Evolutionary conservation across 2,113 vertebrate species (phyloP), one percentile per base, ranked within the genome.

Genomic region (Pterophyllum scalare): DNA sequence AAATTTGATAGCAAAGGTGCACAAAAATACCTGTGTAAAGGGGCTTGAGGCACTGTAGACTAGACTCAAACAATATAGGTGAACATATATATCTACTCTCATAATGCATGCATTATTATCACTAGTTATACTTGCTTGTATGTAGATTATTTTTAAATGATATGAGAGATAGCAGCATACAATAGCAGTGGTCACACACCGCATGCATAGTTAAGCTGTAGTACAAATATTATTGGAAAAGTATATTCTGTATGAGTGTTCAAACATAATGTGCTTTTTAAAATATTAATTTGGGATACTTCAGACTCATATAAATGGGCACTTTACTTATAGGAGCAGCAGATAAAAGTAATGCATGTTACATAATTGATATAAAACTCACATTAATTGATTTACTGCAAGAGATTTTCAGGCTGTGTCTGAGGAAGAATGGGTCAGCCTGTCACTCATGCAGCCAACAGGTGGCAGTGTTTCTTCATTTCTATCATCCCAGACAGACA

Each of bases 211-310:
- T 79, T 28, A 19, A 14, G 4, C 56, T 85, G 74, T 43, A 59
- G 64, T 75, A 83, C 62, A 88, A 91, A 81, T 56, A 1, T 7
- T 82, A 28, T 57, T 87, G 88, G 40, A 92, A 92, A 93, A 92
- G 61, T 86, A 80, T 67, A 67, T 60, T 79, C 20, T 88, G 79
- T 54, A 5, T 3, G 46, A 49, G 20, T 52, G 79, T 58, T 87
- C 4, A 87, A 54, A 85, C n/a, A 17, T 83, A 22, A 80, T 59
- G 3, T 81, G 56, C 33, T 33, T 65, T 56, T 59, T 70, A 40
- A 57, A 61, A 81, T 89, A 86, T 77, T 77, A 0, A 79, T 67
- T 70, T 81, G 4, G 31, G 19, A 77, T 75, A 17, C 14, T 65
- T 81, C 20, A 14, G n/a, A 9, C 2, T 77, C 5, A 28, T 83